Evolutionary conservation across 2,888 invertebrate genomes (phyloP), one percentile per base, ranked within the genome.

Genomic region (Athalia rosae): DNA sequence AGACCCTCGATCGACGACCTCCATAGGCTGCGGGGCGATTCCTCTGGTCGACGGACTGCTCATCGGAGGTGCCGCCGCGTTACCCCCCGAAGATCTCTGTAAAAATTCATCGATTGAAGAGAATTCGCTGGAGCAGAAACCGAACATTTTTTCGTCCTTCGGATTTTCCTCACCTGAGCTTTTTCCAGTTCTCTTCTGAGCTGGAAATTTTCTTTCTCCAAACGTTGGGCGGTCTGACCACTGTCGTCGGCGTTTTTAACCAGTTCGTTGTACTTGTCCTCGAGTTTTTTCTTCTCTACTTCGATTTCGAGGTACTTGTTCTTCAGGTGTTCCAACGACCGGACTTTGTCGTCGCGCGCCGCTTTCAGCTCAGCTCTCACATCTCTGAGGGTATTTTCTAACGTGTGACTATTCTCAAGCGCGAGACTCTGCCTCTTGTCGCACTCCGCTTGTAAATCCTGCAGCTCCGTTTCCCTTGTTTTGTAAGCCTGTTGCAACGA

Each of bases 401-500:
- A 80, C 8, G 80, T 85, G 8, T 79, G 85, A 3, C 80, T 79
- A n/a, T 89, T 86, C 4, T 86, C 85, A 15, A 83, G 53, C 0
- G 86, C 84, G 58, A 85, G 86, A 43, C 84, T 84, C 66, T 87
- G 85, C 4, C 81, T 85, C 13, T 86, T 87, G 47, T 86, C 85
- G 66, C 86, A 87, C 45, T 89, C 86, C 0, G 88, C 89, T 47
- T 83, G 82, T 0, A 89, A 80, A 77, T 89, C 89, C 74, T 88
- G 83, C 58, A 87, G 84, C 78, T 88, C 88, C 0, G 88, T 83
- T 62, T 88, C 84, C 45, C 89, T 76, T 1, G 88, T 77, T 66
- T 88, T 89, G 77, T 87, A 86, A 0, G 83, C 83, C 69, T 90
- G 89, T 53, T 89, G 88, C 43, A 90, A 80, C 0, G 89, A 87